Conservation (phyloP, 2,113 vertebrate species). For the Scartelaos histophorus region DNA sequence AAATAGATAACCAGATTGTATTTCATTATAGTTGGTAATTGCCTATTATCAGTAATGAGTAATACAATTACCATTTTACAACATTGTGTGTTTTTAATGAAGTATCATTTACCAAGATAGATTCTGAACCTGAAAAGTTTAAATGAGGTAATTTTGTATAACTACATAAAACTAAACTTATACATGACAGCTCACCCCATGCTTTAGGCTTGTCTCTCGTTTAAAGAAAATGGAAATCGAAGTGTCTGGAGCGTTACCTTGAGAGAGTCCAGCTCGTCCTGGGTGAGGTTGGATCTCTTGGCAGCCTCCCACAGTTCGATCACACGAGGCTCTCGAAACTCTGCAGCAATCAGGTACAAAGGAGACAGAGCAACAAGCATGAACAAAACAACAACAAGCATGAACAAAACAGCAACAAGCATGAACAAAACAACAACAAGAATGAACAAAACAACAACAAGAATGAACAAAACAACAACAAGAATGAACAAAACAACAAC, state of each 20-base stretch:
- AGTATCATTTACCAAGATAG: too few species aligned
- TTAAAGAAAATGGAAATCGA: too few species aligned
- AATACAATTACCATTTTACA: too few species aligned
- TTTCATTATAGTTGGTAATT: too few species aligned
- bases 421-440: not conserved
- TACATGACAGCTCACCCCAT: not conserved
- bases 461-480: not conserved
- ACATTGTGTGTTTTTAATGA: too few species aligned
- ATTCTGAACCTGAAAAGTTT: not conserved
- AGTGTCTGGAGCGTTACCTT: constrained; percentile 74
- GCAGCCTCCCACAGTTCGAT: constrained; percentile 96
- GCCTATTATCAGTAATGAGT: too few species aligned
- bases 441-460: not conserved
- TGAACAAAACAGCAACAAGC: too few species aligned
- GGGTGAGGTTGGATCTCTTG: constrained; percentile 85
- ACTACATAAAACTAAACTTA: not conserved
- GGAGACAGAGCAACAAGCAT: not conserved
- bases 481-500: too few species aligned
- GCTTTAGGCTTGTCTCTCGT: too few species aligned
- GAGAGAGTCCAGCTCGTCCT: constrained; percentile 91
- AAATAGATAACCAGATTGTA: not conserved
- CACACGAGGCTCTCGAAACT: constrained; percentile 93
- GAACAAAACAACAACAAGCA: not conserved
- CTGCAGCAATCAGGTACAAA: constrained; percentile 61
- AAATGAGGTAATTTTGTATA: not conserved